Evolutionary conservation across 2,797 vertebrate genomes (phyloP), one percentile per base, ranked within the genome.

Genomic region (Enteromius anoplus): DNA sequence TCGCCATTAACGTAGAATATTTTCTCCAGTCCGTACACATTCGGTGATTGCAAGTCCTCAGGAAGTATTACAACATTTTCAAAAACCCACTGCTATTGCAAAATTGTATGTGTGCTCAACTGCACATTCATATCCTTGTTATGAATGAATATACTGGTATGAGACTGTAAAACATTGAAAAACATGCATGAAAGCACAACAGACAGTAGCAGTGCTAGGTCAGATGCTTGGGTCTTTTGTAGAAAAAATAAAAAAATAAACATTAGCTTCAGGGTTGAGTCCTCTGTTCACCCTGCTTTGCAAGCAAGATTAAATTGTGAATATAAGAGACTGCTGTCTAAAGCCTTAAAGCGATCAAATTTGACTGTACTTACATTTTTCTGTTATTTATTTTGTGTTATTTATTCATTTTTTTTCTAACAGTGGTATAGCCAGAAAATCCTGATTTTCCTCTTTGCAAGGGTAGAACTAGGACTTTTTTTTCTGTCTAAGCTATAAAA

Each of bases 301-400:
- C 78, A 86, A 88, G 79, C 60, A 80, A 86, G 85, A 89, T 90
- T 91, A 89, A 91, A 91, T 90, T 89, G 89, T 92, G 87, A 90
- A 88, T 89, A 92, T 90, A 91, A 91, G 88, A 87, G 77, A 55
- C 86, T 88, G 85, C 87, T 89, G 83, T 88, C 83, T 88, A 90
- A 91, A 91, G 40, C 85, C 87, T 89, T 86, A 87, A 84, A 89
- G 89, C 86, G 70, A 89, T 75, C 84, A 71, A 51, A 78, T 89
- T 86, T 91, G 90, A 91, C 88, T 86, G 76, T 23, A 49, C 29
- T 73, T 23, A 40, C 21, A 47, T 37, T 62, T 4, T 19, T 34
- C 9, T 69, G 45, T 85, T 73, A 86, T 89, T 90, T 91, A 90
- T 91, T 89, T 8, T 40, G 6, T 40, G 37, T 40, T 89, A 88